A percentile compares a stretch with the other conserved stretches of the same genome.
These are phyloP conservation scores for Xestia c-nigrum DNA, from an alignment of 2,888 invertebrate genomes.

Conservation along the genomic window DNA sequence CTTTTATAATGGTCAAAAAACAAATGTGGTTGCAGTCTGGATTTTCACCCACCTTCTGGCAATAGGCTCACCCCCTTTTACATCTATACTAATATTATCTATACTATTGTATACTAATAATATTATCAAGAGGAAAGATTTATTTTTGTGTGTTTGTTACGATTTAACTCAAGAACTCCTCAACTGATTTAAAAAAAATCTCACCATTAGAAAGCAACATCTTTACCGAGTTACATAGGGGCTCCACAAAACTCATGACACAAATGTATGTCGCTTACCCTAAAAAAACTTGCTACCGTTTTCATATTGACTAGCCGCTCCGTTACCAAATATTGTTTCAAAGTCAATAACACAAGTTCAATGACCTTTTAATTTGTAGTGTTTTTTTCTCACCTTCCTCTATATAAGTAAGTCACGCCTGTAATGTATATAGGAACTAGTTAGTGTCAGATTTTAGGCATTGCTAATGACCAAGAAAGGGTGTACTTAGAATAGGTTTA, in stretches of 20 bases:
- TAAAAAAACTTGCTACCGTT: conserved; percentile 31
- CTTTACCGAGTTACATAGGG: too few relatives aligned
- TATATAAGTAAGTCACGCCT: conserved; percentile 44
- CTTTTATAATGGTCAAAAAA: not conserved
- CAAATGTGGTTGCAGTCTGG: not conserved
- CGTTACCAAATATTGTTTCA: conserved; percentile 49
- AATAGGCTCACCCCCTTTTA: too few relatives aligned
- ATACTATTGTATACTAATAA: too few relatives aligned
- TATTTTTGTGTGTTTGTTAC: too few relatives aligned
- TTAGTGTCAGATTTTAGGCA: conserved; percentile 41
- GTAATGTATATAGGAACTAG: conserved; percentile 43
- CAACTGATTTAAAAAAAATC: too few relatives aligned
- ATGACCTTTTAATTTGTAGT: conserved; percentile 59
- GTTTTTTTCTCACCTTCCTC: conserved; percentile 48
- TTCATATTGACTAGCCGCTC: conserved; percentile 22
- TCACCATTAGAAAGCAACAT: too few relatives aligned
- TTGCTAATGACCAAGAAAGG: conserved; percentile 36
- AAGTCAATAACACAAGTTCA: conserved; percentile 55
- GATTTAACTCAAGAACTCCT: too few relatives aligned
- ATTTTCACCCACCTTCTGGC: too few relatives aligned
- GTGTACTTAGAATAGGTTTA: not conserved
- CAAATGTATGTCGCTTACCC: not conserved
- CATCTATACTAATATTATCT: too few relatives aligned
- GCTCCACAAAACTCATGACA: not conserved
- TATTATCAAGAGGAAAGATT: too few relatives aligned